Evolutionary conservation across 2,797 vertebrate genomes (phyloP).

Genomic region (Tenualosa thibaudeaui): DNA sequence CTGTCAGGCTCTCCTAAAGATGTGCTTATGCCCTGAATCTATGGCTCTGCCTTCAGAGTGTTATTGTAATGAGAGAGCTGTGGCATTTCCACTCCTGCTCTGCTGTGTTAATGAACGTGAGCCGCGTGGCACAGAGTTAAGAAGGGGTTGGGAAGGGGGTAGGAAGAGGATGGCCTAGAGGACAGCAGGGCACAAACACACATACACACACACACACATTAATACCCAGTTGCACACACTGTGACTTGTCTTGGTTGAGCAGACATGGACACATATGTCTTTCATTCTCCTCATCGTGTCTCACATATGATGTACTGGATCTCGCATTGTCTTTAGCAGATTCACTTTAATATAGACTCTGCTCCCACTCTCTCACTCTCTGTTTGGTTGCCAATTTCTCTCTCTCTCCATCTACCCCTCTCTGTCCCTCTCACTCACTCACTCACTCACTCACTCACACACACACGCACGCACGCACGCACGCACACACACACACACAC

Average conservation of each 20-base stretch:
- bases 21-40: constrained; percentile 36
- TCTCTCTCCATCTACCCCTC: too few species aligned
- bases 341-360: not conserved
- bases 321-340: not conserved
- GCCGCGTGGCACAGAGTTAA: constrained; percentile 28
- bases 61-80: constrained; percentile 40
- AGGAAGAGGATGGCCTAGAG: constrained; percentile 8
- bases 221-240: not conserved
- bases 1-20: constrained; percentile 27
- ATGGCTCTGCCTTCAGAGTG: constrained; percentile 32
- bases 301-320: not conserved
- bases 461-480: too few species aligned
- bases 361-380: too few species aligned
- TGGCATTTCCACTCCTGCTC: constrained; percentile 48
- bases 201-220: not conserved
- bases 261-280: not conserved
- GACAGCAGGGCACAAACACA: not conserved
- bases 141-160: not conserved
- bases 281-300: not conserved
- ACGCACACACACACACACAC: not conserved
- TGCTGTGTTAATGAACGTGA: constrained; percentile 51
- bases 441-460: not conserved
- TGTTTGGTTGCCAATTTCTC: too few species aligned
- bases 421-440: too few species aligned
- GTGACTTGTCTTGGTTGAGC: not conserved